Percentiles rank a stretch among this genome's conserved stretches.
Evolutionary conservation across 1,140 invertebrate genomes (phyloP).

Genomic region (Phymorhynchus buccinoides): DNA sequence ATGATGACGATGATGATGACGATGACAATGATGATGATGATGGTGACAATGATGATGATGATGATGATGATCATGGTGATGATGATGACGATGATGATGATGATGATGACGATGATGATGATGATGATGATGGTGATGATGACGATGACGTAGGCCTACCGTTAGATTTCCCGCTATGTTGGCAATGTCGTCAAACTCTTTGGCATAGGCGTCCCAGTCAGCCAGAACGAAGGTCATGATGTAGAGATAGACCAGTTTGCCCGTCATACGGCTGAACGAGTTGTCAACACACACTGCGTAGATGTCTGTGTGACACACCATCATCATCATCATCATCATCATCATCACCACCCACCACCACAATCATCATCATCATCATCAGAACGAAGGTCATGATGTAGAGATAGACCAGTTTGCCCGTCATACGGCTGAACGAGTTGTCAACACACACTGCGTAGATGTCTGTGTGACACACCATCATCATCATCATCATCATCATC

Average conservation of each 20-base stretch:
- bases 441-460: too few species aligned
- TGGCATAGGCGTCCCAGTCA: constrained; percentile 92
- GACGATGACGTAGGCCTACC: constrained; percentile 71
- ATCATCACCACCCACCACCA: too few species aligned
- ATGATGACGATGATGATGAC: constrained; percentile 30
- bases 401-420: too few species aligned
- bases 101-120: too few species aligned
- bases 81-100: too few species aligned
- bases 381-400: too few species aligned
- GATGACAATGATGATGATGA: constrained; percentile 31
- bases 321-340: too few species aligned
- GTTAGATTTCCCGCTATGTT: constrained; percentile 93
- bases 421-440: too few species aligned
- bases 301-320: constrained; percentile 61
- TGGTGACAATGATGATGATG: constrained; percentile 26
- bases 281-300: constrained; percentile 97
- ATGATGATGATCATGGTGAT: constrained; percentile 36
- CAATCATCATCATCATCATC: too few species aligned
- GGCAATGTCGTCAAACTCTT: constrained; percentile 90
- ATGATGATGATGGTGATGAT: too few species aligned
- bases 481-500: too few species aligned
- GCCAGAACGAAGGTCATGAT: constrained; percentile 93
- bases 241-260: constrained; percentile 93
- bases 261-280: constrained; percentile 92
- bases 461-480: too few species aligned